A percentile compares a stretch with the other conserved stretches of the same genome.
Conservation (phyloP, 1,140 invertebrate genomes). For the Bicyclus anynana region DNA sequence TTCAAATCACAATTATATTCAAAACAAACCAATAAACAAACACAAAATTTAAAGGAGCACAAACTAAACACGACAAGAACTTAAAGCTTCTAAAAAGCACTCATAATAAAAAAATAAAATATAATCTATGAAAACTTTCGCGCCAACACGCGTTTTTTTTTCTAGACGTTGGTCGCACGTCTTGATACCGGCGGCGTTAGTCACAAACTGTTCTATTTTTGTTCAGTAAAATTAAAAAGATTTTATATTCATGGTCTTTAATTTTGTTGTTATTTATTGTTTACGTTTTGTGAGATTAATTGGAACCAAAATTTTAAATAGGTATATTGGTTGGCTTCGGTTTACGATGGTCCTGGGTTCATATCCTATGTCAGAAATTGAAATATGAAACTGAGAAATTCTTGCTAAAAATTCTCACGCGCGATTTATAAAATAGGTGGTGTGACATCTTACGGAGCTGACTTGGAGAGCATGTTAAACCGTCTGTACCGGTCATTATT, state of each 20-base stretch:
- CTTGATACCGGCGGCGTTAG: conserved; percentile 36
- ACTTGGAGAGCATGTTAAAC: too few species aligned
- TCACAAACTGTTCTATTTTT: conserved; percentile 66
- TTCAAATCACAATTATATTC: conserved; percentile 14
- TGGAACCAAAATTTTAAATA: too few species aligned
- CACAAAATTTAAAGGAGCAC: conserved; percentile 5
- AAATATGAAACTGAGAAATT: too few species aligned
- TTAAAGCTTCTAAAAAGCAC: not conserved
- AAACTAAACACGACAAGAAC: not conserved
- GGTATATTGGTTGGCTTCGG: too few species aligned
- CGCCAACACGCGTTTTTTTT: conserved; percentile 44
- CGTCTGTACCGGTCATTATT: too few species aligned
- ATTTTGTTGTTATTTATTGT: conserved; percentile 26
- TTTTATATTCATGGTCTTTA: conserved; percentile 38
- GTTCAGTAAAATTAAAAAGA: conserved; percentile 48
- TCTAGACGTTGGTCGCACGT: conserved; percentile 35
- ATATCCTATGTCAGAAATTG: too few species aligned
- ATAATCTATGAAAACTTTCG: conserved; percentile 29
- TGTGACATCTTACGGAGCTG: too few species aligned
- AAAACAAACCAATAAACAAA: not conserved
- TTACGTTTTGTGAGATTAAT: conserved; percentile 28
- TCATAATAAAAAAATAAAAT: conserved; percentile 1
- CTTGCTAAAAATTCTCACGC: too few species aligned
- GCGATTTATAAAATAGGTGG: too few species aligned
- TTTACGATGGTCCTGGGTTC: too few species aligned